These are phyloP conservation scores for Drosophila sturtevanti DNA, from an alignment of 1,140 invertebrate species.

Conservation along the genomic window DNA sequence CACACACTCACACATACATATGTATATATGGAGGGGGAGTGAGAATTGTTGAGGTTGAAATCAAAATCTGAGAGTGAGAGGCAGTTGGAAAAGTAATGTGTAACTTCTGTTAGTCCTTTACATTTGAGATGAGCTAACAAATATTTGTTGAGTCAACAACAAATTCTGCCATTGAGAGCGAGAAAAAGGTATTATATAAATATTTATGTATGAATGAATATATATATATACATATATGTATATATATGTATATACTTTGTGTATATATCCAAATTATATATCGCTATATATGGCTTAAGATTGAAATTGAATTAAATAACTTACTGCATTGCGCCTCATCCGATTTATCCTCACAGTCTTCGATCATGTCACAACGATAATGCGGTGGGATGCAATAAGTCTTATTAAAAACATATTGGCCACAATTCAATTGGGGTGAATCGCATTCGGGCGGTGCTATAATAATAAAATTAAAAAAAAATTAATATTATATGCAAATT, in stretches of 20 bases:
- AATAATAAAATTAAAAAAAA: background rate
- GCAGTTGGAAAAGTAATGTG: conserved; percentile 6
- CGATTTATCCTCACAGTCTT: conserved; percentile 96
- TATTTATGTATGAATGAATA: background rate
- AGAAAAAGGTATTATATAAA: conserved; percentile 11
- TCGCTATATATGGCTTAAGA: background rate
- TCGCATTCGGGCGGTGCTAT: conserved; percentile 95
- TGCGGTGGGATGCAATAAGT: conserved; percentile 96
- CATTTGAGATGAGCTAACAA: conserved; percentile 27
- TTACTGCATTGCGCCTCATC: conserved; percentile 97
- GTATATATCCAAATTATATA: background rate
- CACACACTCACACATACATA: background rate
- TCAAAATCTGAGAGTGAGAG: background rate
- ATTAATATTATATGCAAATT: too few species aligned
- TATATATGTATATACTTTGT: background rate
- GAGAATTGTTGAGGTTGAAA: background rate
- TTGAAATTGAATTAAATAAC: conserved; percentile 83
- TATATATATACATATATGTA: background rate
- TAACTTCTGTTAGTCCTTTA: conserved; percentile 8
- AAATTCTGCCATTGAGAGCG: conserved; percentile 66
- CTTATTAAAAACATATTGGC: conserved; percentile 96
- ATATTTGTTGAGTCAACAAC: conserved; percentile 70
- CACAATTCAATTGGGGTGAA: conserved; percentile 91
- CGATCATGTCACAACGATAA: conserved; percentile 95
- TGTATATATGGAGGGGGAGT: background rate